These are phyloP conservation scores for Tapirus terrestris DNA, from an alignment of 2,113 vertebrate species.

Conservation along the genomic window DNA sequence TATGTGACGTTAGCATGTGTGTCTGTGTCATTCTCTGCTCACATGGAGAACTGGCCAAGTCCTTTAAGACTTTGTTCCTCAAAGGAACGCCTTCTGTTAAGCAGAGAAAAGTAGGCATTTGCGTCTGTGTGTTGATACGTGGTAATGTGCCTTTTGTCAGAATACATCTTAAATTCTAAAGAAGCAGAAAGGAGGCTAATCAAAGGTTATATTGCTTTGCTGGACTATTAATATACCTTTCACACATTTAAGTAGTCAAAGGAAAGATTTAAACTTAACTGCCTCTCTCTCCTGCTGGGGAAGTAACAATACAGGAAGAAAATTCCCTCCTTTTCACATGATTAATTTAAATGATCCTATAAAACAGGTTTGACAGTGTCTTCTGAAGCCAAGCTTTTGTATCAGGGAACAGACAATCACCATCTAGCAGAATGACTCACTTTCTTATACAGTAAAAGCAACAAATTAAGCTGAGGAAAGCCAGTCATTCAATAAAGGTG, in stretches of 20 bases:
- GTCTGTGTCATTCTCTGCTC: not conserved
- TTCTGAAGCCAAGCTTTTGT: conserved; percentile 55
- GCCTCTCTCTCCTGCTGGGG: conserved; percentile 5
- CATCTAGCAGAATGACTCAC: conserved; percentile 33
- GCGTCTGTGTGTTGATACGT: not conserved
- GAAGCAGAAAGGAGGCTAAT: not conserved
- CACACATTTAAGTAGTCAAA: not conserved
- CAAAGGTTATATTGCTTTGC: not conserved
- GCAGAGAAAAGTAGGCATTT: not conserved
- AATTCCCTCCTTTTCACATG: not conserved
- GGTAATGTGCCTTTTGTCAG: conserved; percentile 6
- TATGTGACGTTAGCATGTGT: not conserved
- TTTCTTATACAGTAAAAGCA: conserved; percentile 41
- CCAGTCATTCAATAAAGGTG: conserved; percentile 34
- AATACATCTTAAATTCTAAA: not conserved
- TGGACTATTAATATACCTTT: conserved; percentile 13
- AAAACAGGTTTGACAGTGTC: conserved; percentile 45
- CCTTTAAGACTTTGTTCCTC: not conserved
- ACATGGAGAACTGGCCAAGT: not conserved
- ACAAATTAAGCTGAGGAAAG: conserved; percentile 37
- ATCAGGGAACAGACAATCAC: not conserved
- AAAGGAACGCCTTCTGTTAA: conserved; percentile 25
- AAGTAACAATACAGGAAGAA: conserved; percentile 13
- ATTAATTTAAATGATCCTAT: conserved; percentile 59
- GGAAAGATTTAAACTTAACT: not conserved